These are phyloP conservation scores for Oxytorus armatus DNA, from an alignment of 2,888 invertebrate genomes.

Conservation along the genomic window DNA sequence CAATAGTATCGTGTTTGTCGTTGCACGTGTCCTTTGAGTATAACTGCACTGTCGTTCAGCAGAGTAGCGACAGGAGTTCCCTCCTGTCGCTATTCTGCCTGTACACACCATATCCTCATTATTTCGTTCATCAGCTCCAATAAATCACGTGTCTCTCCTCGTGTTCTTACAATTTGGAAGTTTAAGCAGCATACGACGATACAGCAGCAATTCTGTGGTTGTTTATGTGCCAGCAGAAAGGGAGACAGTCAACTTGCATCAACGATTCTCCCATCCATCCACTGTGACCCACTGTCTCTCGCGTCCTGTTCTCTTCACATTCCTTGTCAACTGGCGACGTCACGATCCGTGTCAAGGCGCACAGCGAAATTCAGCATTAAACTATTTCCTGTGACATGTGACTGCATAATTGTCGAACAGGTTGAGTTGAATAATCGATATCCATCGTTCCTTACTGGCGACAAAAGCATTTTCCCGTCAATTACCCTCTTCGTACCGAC, in stretches of 20 bases:
- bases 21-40: conserved; percentile 5
- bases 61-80: too few species aligned
- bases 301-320: too few species aligned
- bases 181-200: conserved; percentile 36
- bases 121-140: conserved; percentile 46
- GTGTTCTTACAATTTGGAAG: conserved; percentile 38
- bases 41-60: conserved; percentile 10
- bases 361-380: background rate
- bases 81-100: conserved; percentile 10
- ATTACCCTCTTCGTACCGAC: background rate
- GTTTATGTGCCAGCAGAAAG: conserved; percentile 12
- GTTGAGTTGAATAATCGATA: background rate
- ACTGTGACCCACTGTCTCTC: background rate
- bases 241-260: background rate
- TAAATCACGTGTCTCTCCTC: conserved; percentile 51
- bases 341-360: background rate
- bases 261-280: conserved; percentile 10
- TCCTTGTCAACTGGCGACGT: too few species aligned
- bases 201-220: conserved; percentile 4
- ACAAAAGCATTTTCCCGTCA: background rate
- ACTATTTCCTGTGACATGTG: background rate
- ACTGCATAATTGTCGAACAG: background rate
- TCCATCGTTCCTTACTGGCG: background rate
- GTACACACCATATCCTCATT: conserved; percentile 39
- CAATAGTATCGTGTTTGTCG: conserved; percentile 43